phyloP scores from a whole-genome alignment of 2,113 vertebrate genomes.

The Ophiodon elongatus region DNA sequence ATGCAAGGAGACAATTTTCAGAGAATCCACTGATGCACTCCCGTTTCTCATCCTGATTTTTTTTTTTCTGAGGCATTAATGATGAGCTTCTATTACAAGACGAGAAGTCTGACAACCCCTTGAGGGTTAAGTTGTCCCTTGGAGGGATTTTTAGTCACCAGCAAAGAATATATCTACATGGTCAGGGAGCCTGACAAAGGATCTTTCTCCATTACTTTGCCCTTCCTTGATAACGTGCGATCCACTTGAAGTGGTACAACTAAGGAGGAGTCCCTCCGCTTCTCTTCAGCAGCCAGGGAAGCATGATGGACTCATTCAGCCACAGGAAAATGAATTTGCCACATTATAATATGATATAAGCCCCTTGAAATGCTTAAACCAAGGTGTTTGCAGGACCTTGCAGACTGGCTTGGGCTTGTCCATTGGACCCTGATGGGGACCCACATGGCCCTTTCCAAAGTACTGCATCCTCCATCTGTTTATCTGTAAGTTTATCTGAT shows the following conservation, averaged over 20 bases:
- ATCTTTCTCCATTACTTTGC: conserved; percentile 7
- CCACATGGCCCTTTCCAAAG: background rate
- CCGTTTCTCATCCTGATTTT: background rate
- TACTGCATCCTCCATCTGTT: background rate
- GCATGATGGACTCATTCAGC: conserved; percentile 22
- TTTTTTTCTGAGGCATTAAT: background rate
- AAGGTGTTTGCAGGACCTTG: background rate
- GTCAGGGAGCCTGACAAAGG: background rate
- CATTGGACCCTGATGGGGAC: background rate
- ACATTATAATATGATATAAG: background rate
- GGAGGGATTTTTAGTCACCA: background rate
- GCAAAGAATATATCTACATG: background rate
- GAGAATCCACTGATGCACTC: too few species aligned
- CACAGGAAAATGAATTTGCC: background rate
- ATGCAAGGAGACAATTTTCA: background rate
- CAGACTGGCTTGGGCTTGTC: background rate
- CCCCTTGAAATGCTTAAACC: background rate
- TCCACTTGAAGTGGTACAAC: background rate
- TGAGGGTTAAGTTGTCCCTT: background rate
- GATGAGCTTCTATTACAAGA: background rate
- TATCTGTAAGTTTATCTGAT: background rate
- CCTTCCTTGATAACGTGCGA: conserved; percentile 4
- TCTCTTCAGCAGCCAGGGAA: conserved; percentile 12
- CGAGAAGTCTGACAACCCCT: background rate
- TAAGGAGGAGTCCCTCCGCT: background rate